These are phyloP conservation scores for Microctenopoma steveboyesi DNA, from an alignment of 2,797 vertebrate genomes.

Conservation along the genomic window DNA sequence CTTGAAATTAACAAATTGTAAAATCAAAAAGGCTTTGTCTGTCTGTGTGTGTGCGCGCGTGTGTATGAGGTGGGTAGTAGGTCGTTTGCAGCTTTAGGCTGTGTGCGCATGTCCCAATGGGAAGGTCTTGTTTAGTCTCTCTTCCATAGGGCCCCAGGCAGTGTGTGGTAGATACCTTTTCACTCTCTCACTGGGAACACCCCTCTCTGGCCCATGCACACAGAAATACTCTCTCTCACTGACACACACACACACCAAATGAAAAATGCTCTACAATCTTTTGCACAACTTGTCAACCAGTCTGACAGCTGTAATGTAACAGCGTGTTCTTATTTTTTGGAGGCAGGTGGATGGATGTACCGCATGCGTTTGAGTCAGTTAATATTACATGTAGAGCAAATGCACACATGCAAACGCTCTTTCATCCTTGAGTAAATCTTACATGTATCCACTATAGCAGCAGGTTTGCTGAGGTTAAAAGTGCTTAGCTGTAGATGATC, in stretches of 20 bases:
- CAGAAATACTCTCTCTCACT: conserved; percentile 15
- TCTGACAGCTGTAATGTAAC: conserved; percentile 61
- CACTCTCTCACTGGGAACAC: conserved; percentile 84
- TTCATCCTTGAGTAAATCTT: conserved; percentile 53
- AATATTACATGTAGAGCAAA: conserved; percentile 33
- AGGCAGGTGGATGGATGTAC: conserved; percentile 18
- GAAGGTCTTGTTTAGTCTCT: conserved; percentile 92
- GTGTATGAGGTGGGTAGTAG: conserved; percentile 80
- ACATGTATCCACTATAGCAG: conserved; percentile 48
- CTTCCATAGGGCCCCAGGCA: conserved; percentile 88
- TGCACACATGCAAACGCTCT: conserved; percentile 30
- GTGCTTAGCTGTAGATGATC: conserved; percentile 52
- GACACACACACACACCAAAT: conserved; percentile 7
- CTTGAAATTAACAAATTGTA: conserved; percentile 86
- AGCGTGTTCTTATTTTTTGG: conserved; percentile 34
- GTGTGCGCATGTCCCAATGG: conserved; percentile 80
- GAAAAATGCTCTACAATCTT: conserved; percentile 43
- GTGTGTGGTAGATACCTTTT: conserved; percentile 87
- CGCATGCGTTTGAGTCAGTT: conserved; percentile 28
- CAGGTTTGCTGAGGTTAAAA: conserved; percentile 68
- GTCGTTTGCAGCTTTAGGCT: conserved; percentile 89
- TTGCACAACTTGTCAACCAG: conserved; percentile 41
- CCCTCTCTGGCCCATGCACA: conserved; percentile 53
- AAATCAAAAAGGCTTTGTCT: conserved; percentile 81
- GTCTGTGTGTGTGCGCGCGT: conserved; percentile 20